Evolutionary conservation across 2,113 vertebrate species (phyloP).

Genomic region (Rhipidura dahli): DNA sequence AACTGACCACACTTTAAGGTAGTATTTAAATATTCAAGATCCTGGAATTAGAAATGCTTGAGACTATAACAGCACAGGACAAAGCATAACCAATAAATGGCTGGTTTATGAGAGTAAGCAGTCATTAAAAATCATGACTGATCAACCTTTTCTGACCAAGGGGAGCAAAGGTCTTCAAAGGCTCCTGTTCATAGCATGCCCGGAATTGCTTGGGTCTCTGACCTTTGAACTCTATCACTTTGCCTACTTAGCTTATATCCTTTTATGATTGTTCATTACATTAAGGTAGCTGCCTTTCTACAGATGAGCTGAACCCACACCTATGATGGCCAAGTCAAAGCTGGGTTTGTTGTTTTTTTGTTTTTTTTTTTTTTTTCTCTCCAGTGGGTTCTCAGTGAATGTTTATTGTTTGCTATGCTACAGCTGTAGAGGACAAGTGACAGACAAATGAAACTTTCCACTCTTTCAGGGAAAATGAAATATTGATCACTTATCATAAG

Average conservation of each 20-base stretch:
- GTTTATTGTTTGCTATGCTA: constrained; percentile 50
- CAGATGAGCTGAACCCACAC: background rate
- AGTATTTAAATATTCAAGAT: constrained; percentile 3
- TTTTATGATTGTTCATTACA: constrained; percentile 73
- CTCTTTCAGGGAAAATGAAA: constrained; percentile 89
- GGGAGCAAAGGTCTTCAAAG: constrained; percentile 75
- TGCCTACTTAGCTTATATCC: constrained; percentile 51
- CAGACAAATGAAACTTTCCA: constrained; percentile 70
- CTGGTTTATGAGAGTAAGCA: constrained; percentile 70
- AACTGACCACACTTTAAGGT: background rate
- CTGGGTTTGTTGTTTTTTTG: background rate
- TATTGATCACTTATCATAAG: constrained; percentile 89
- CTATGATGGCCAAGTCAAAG: background rate
- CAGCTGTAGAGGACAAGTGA: constrained; percentile 55
- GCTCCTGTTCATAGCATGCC: constrained; percentile 66
- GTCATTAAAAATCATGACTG: constrained; percentile 71
- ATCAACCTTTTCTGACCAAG: constrained; percentile 67
- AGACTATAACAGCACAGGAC: background rate
- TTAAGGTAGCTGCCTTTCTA: constrained; percentile 49
- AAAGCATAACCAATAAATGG: constrained; percentile 64
- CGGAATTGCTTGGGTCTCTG: constrained; percentile 40
- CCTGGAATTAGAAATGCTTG: background rate
- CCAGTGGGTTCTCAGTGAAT: background rate
- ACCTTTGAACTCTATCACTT: constrained; percentile 43
- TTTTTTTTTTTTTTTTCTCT: background rate